Conservation (phyloP, 2,113 vertebrate species). For the Corythaeola cristata region DNA sequence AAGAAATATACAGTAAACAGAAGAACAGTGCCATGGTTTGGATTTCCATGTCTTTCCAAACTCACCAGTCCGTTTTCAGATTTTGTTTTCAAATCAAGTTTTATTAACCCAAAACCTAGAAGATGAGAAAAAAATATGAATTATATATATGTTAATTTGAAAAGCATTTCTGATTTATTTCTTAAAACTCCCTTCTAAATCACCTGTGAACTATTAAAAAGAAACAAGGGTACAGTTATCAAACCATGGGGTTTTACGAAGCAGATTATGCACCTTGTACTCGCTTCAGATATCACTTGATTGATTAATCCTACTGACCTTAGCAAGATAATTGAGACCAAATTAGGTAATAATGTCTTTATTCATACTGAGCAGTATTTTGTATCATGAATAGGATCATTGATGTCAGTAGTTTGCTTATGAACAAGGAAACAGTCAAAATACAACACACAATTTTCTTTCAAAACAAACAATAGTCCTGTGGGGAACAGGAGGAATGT, state of each 20-base stretch:
- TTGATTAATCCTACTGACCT: neutral
- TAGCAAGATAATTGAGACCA: neutral
- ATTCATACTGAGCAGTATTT: neutral
- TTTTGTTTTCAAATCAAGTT: conserved; percentile 96
- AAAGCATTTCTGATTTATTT: neutral
- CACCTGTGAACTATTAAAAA: neutral
- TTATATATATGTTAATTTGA: neutral
- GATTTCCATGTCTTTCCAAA: neutral
- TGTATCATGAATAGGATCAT: no score
- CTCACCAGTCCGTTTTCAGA: conserved; percentile 97
- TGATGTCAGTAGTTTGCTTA: no score
- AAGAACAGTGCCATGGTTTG: neutral
- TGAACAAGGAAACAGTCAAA: neutral
- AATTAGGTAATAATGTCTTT: neutral
- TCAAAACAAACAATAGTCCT: neutral
- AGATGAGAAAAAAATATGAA: neutral
- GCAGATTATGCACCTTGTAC: neutral
- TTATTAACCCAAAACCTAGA: conserved; percentile 95
- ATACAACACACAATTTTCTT: neutral
- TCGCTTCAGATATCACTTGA: neutral
- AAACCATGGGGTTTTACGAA: neutral
- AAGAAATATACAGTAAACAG: neutral
- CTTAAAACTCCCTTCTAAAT: neutral
- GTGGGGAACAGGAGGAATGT: neutral
- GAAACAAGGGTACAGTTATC: neutral